These are phyloP conservation scores for Tineola bisselliella DNA, from an alignment of 2,888 invertebrate species.

Conservation along the genomic window DNA sequence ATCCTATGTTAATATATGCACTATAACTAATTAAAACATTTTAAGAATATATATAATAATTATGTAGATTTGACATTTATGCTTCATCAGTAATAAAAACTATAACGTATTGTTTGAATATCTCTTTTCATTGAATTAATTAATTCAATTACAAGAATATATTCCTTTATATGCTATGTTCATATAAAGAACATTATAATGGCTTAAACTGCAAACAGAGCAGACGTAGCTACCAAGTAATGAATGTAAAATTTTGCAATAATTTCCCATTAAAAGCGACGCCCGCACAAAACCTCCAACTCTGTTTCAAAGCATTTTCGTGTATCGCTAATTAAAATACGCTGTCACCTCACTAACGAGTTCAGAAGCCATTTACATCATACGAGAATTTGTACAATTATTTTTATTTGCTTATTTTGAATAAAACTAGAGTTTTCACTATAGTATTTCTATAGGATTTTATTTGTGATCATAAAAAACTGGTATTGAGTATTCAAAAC, in stretches of 20 bases:
- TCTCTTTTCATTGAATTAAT: too few species aligned
- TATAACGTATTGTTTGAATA: too few species aligned
- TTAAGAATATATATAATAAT: too few species aligned
- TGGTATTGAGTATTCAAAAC: too few species aligned
- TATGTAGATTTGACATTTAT: too few species aligned
- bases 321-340: slow-evolving; percentile 66
- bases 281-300: slow-evolving; percentile 31
- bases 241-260: slow-evolving; percentile 23
- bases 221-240: background rate
- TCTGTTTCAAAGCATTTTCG: slow-evolving; percentile 60
- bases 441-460: too few species aligned
- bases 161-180: background rate
- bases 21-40: background rate
- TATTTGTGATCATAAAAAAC: too few species aligned
- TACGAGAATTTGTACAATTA: background rate
- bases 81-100: too few species aligned
- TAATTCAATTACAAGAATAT: too few species aligned
- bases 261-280: slow-evolving; percentile 37
- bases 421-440: background rate
- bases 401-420: too few species aligned
- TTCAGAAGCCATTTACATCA: slow-evolving; percentile 20
- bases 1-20: slow-evolving; percentile 22
- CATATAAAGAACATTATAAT: background rate
- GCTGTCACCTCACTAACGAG: slow-evolving; percentile 47
- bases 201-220: background rate